Percentiles rank a stretch among this genome's conserved stretches.
phyloP scores from a whole-genome alignment of 2,797 vertebrate species.

The Sebastes glaucus region DNA sequence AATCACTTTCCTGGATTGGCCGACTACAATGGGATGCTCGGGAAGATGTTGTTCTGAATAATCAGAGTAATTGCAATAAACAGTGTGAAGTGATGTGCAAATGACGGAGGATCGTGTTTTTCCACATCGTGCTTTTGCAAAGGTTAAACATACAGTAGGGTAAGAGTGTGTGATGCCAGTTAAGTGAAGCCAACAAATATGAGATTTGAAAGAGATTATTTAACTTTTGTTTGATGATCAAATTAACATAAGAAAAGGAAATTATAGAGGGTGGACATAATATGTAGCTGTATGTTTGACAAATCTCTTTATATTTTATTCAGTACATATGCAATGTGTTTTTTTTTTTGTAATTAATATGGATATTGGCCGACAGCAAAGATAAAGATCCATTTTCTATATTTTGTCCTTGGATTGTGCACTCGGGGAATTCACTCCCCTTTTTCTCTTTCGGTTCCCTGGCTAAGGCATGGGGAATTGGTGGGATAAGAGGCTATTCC shows the following conservation, averaged over 20 bases:
- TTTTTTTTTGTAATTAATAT: constrained; percentile 81
- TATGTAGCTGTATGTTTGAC: constrained; percentile 60
- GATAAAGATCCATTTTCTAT: constrained; percentile 86
- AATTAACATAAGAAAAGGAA: constrained; percentile 40
- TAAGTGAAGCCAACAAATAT: constrained; percentile 5
- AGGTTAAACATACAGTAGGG: constrained; percentile 50
- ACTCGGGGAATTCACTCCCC: constrained; percentile 80
- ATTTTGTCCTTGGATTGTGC: constrained; percentile 87
- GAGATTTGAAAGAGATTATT: not conserved
- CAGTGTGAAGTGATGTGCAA: constrained; percentile 69
- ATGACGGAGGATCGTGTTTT: constrained; percentile 61
- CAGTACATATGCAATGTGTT: constrained; percentile 59
- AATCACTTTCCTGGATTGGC: constrained; percentile 72
- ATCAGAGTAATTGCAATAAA: constrained; percentile 71
- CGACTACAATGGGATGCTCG: constrained; percentile 47
- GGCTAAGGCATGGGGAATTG: constrained; percentile 81
- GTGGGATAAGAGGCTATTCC: constrained; percentile 87
- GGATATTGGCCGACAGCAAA: constrained; percentile 87
- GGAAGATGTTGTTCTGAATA: constrained; percentile 67
- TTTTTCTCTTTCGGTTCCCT: constrained; percentile 77
- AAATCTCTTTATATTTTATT: constrained; percentile 78
- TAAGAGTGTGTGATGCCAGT: constrained; percentile 5
- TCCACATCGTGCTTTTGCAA: constrained; percentile 43
- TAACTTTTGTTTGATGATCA: constrained; percentile 22
- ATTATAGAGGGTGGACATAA: constrained; percentile 31